Percentiles rank a stretch among this genome's conserved stretches.
These are phyloP conservation scores for Brachyistius frenatus DNA, from an alignment of 2,113 vertebrate species.

Conservation along the genomic window DNA sequence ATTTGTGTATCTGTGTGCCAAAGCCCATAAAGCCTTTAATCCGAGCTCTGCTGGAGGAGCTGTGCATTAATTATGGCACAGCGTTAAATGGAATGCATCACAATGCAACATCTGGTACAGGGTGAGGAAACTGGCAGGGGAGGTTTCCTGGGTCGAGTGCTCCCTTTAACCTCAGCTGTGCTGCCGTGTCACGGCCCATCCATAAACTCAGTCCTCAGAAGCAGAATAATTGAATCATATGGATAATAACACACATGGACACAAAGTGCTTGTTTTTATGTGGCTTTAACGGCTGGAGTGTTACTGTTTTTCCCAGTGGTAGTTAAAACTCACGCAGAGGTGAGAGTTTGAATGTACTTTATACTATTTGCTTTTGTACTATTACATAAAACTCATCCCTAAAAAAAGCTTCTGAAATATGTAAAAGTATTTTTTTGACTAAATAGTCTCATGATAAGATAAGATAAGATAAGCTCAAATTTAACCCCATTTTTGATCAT, in stretches of 20 bases:
- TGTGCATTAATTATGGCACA: constrained; percentile 66
- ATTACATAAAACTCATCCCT: not conserved
- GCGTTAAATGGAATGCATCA: constrained; percentile 35
- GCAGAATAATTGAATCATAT: constrained; percentile 39
- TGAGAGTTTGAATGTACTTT: not conserved
- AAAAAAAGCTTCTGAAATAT: not conserved
- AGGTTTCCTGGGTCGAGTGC: constrained; percentile 46
- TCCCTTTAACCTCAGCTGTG: constrained; percentile 32
- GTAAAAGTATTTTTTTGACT: not conserved
- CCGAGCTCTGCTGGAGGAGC: constrained; percentile 10
- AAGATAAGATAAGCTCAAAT: no score
- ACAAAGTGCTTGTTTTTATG: not conserved
- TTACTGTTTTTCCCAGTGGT: not conserved
- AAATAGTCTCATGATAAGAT: no score
- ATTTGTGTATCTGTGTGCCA: not conserved
- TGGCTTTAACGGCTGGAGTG: not conserved
- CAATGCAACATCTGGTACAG: constrained; percentile 62
- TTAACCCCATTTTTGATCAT: no score
- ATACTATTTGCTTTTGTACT: not conserved
- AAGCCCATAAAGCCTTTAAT: constrained; percentile 37
- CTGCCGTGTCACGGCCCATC: constrained; percentile 2
- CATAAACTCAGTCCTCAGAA: not conserved
- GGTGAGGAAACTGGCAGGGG: constrained; percentile 42
- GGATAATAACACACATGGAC: constrained; percentile 10
- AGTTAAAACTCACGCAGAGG: not conserved